phyloP scores from a whole-genome alignment of 2,797 vertebrate genomes.

The Leucoraja ocellata region DNA sequence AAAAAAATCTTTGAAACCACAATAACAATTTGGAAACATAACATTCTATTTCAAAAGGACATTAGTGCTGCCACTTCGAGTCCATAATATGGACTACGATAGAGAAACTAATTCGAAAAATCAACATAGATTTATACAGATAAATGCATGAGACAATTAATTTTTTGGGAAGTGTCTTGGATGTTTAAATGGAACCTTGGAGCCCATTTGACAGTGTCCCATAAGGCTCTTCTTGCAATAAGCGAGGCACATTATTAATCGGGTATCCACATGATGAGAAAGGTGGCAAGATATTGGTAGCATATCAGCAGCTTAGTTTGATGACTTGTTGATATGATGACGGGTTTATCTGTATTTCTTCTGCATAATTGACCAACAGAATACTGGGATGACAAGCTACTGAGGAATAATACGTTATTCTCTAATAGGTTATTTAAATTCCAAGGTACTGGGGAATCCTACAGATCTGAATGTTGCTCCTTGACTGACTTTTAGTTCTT shows the following conservation, averaged over 20 bases:
- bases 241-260: background rate
- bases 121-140: background rate
- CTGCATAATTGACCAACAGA: no score
- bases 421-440: background rate
- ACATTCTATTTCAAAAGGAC: background rate
- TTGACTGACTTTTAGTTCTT: background rate
- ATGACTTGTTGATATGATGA: background rate
- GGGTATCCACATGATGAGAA: background rate
- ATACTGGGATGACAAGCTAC: background rate
- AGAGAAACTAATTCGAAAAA: background rate
- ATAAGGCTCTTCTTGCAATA: background rate
- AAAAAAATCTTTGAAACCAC: background rate
- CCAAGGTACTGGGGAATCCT: no score
- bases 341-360: background rate
- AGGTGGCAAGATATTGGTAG: background rate
- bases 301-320: background rate
- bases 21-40: background rate
- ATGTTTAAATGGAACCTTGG: background rate
- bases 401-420: background rate
- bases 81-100: background rate
- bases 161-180: background rate
- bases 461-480: background rate
- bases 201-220: background rate
- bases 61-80: background rate
- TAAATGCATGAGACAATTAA: background rate